These are phyloP conservation scores for Engystomops pustulosus DNA, from an alignment of 2,113 vertebrate genomes.

Conservation along the genomic window DNA sequence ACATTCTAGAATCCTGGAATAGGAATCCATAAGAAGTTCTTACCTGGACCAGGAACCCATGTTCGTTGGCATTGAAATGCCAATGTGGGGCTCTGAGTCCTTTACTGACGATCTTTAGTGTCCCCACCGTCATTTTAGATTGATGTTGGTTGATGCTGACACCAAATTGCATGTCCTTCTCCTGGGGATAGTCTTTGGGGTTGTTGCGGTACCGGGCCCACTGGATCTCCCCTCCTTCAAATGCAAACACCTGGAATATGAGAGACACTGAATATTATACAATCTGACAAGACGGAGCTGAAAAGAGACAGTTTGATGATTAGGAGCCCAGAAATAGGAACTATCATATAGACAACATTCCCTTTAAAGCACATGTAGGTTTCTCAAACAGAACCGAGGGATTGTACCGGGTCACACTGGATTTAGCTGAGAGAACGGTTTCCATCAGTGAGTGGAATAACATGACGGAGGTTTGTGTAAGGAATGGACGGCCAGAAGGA, in stretches of 20 bases:
- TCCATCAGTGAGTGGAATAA: not conserved
- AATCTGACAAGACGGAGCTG: too few relatives aligned
- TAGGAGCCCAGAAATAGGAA: too few relatives aligned
- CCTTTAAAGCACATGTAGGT: not conserved
- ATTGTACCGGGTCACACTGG: too few relatives aligned
- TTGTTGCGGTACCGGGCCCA: conserved; percentile 69
- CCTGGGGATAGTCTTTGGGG: conserved; percentile 60
- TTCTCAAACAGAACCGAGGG: too few relatives aligned
- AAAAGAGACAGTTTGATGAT: too few relatives aligned
- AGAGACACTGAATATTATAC: not conserved
- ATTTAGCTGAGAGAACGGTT: not conserved
- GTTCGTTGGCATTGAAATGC: conserved; percentile 73
- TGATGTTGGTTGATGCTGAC: conserved; percentile 66
- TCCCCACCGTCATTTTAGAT: conserved; percentile 69
- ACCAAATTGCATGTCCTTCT: conserved; percentile 70
- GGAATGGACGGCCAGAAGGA: not conserved
- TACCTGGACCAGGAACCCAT: conserved; percentile 71
- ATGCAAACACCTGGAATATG: conserved; percentile 64
- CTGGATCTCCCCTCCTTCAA: conserved; percentile 70
- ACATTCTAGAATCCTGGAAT: too few relatives aligned
- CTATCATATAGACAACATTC: not conserved
- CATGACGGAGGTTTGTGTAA: not conserved
- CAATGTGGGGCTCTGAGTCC: conserved; percentile 72
- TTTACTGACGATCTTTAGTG: conserved; percentile 67
- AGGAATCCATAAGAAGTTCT: too few relatives aligned